These are phyloP conservation scores for Phortica okadai DNA, from an alignment of 2,888 invertebrate genomes.

Conservation along the genomic window DNA sequence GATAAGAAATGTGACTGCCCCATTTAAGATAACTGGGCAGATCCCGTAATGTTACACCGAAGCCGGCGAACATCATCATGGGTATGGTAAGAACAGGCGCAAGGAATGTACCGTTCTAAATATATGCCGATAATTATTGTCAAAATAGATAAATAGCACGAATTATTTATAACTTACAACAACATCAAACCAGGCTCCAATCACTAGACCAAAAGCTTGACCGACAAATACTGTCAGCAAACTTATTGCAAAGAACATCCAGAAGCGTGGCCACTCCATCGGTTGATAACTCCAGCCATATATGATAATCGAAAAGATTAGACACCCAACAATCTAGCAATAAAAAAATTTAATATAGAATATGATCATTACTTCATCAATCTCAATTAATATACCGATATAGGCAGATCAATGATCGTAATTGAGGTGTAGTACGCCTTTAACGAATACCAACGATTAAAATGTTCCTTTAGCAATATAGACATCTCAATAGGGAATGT, in stretches of 20 bases:
- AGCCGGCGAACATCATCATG: slow-evolving; percentile 97
- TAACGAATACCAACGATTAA: slow-evolving; percentile 92
- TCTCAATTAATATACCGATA: slow-evolving; percentile 80
- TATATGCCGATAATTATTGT: neutral
- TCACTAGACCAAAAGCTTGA: slow-evolving; percentile 93
- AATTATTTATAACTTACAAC: slow-evolving; percentile 81
- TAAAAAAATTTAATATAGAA: neutral
- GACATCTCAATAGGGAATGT: slow-evolving; percentile 89
- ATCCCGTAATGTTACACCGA: slow-evolving; percentile 92
- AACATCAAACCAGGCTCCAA: slow-evolving; percentile 92
- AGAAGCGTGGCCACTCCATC: slow-evolving; percentile 85
- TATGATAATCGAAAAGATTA: slow-evolving; percentile 84
- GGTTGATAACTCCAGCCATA: slow-evolving; percentile 96
- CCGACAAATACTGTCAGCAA: slow-evolving; percentile 91
- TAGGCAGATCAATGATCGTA: slow-evolving; percentile 86
- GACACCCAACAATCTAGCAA: slow-evolving; percentile 81
- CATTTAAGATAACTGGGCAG: slow-evolving; percentile 91
- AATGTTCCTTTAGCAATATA: slow-evolving; percentile 89
- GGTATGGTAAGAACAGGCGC: slow-evolving; percentile 95
- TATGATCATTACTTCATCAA: neutral
- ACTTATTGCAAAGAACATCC: slow-evolving; percentile 90
- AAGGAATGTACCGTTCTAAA: slow-evolving; percentile 94
- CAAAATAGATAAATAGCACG: neutral
- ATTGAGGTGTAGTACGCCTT: slow-evolving; percentile 88
- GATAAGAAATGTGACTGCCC: slow-evolving; percentile 94